Percentiles rank a stretch among this genome's conserved stretches.
Evolutionary conservation across 64 coral and sea anemone species (phyloP).

Genomic region (Porites australiensis): DNA sequence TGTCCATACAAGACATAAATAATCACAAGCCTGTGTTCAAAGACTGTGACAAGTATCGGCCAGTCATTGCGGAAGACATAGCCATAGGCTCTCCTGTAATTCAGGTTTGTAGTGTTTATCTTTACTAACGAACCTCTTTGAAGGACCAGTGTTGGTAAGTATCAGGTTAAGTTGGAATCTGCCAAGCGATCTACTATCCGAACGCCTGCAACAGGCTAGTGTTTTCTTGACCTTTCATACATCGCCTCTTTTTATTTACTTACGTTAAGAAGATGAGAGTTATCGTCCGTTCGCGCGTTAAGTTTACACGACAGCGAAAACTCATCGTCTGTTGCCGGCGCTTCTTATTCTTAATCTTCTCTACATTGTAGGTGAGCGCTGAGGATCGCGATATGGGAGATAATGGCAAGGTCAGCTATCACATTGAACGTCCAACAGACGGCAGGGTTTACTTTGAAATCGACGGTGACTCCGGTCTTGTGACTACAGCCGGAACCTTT

Average conservation of each 20-base stretch:
- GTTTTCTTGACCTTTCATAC: no score
- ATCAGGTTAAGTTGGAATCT: no score
- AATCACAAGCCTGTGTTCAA: constrained; percentile 95
- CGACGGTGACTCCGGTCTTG: constrained; percentile 66
- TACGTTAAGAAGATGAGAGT: no score
- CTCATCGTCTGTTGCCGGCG: no score
- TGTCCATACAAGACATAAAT: constrained; percentile 88
- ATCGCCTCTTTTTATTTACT: no score
- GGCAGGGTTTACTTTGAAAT: constrained; percentile 64
- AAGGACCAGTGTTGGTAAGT: no score
- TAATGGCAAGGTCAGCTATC: constrained; percentile 88
- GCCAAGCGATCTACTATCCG: no score
- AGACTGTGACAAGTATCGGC: constrained; percentile 79
- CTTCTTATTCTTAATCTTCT: not conserved
- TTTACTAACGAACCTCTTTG: not conserved
- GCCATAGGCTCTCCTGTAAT: constrained; percentile 69
- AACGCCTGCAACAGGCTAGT: no score
- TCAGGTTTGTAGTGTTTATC: constrained; percentile 43
- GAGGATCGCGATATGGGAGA: constrained; percentile 83
- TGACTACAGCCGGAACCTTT: constrained; percentile 68
- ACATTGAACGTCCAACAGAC: constrained; percentile 57
- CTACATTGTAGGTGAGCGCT: constrained; percentile 55
- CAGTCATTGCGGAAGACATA: constrained; percentile 64
- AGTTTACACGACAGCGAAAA: no score
- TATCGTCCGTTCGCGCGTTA: no score